A percentile compares a stretch with the other conserved stretches of the same genome.
These are phyloP conservation scores for Athalia cordata DNA, from an alignment of 2,888 invertebrate genomes.

Conservation along the genomic window DNA sequence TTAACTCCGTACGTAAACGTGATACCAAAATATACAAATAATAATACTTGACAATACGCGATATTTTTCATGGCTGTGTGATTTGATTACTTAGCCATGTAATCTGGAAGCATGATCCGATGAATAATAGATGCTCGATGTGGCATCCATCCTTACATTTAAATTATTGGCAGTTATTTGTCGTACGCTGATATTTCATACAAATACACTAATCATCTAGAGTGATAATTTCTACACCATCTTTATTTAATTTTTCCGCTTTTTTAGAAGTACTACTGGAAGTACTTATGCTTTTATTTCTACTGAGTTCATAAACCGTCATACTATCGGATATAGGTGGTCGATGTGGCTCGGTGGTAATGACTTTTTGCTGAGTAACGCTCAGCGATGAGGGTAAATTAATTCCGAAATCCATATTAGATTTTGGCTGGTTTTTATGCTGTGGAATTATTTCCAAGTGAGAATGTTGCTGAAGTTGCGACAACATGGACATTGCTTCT, in stretches of 20 bases:
- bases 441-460: conserved; percentile 70
- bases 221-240: conserved; percentile 69
- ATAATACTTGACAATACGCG: background rate
- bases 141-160: background rate
- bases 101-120: no score
- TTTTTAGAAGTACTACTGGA: conserved; percentile 54
- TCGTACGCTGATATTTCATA: background rate
- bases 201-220: conserved; percentile 64
- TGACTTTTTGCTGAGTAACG: conserved; percentile 60
- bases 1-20: background rate
- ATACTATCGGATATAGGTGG: conserved; percentile 58
- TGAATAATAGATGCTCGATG: no score
- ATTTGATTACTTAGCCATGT: no score
- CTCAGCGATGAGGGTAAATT: conserved; percentile 57
- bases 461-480: conserved; percentile 68
- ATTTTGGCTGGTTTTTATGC: conserved; percentile 60
- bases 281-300: conserved; percentile 54
- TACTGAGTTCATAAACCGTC: conserved; percentile 61
- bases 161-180: conserved; percentile 12
- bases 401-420: conserved; percentile 60
- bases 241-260: conserved; percentile 58
- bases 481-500: conserved; percentile 63
- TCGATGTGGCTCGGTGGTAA: conserved; percentile 54
- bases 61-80: background rate
- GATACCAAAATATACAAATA: background rate